Evolutionary conservation across 2,888 invertebrate genomes (phyloP).

Genomic region (Pollenia labialis): DNA sequence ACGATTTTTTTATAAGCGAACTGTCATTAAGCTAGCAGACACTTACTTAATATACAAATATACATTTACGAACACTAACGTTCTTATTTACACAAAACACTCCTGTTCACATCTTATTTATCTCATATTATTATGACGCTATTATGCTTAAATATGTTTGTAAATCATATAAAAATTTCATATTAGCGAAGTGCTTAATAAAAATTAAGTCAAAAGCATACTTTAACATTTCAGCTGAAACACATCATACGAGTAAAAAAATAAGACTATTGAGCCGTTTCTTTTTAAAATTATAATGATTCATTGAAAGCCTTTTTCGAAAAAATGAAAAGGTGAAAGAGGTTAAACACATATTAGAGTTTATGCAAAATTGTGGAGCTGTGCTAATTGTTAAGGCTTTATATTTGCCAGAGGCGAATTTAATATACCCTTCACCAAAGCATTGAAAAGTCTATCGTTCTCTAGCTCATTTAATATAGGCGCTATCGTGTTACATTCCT

Average conservation of each 20-base stretch:
- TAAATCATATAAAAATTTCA: conserved; percentile 14
- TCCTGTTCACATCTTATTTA: neutral
- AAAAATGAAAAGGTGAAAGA: neutral
- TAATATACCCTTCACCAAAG: no score
- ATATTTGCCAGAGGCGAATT: no score
- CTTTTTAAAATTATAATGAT: neutral
- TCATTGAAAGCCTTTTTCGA: neutral
- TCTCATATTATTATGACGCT: neutral
- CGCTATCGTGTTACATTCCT: no score
- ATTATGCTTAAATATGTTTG: conserved; percentile 21
- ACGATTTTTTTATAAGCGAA: conserved; percentile 51
- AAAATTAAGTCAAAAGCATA: conserved; percentile 21
- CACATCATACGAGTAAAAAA: neutral
- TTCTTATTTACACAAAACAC: conserved; percentile 18
- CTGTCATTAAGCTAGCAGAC: conserved; percentile 21
- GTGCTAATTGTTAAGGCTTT: neutral
- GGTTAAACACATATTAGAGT: neutral
- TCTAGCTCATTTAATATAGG: no score
- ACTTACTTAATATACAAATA: neutral
- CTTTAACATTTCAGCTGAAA: conserved; percentile 3
- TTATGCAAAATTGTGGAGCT: neutral
- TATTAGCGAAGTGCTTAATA: conserved; percentile 12
- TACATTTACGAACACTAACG: conserved; percentile 11
- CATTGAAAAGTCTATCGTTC: no score
- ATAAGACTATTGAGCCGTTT: neutral